Evolutionary conservation across 2,113 vertebrate genomes (phyloP).

Genomic region (Callipepla californica): DNA sequence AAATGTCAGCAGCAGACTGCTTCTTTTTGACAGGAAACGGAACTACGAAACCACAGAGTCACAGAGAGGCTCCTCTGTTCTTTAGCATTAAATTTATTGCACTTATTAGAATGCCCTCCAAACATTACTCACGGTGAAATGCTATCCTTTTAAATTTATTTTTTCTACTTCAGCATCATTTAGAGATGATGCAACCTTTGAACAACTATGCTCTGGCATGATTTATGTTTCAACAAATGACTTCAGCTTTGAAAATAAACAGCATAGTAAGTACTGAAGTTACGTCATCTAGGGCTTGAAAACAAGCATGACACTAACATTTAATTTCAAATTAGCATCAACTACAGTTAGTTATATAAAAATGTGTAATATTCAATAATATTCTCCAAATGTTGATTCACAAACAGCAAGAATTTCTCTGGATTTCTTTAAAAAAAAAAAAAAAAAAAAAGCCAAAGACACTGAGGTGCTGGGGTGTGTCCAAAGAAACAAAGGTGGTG

Average conservation of each 20-base stretch:
- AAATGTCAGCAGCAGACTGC: not conserved
- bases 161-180: not conserved
- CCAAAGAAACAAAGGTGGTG: not conserved
- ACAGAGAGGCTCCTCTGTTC: not conserved
- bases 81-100: not conserved
- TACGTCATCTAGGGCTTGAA: slow-evolving; percentile 30
- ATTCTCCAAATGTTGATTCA: not conserved
- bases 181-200: slow-evolving; percentile 6
- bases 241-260: slow-evolving; percentile 67
- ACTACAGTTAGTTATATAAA: not conserved
- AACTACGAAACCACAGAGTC: not conserved
- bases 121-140: not conserved
- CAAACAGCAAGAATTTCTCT: not conserved
- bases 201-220: not conserved
- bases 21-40: not conserved
- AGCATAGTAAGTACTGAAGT: slow-evolving; percentile 1
- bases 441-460: not conserved
- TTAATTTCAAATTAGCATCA: not conserved
- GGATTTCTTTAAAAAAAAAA: not conserved
- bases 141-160: not conserved
- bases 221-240: slow-evolving; percentile 59
- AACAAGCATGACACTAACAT: slow-evolving; percentile 12
- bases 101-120: not conserved
- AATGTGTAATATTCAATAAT: not conserved
- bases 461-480: not conserved